phyloP scores from a whole-genome alignment of 2,113 vertebrate species.

The Macheiramphus alcinus region DNA sequence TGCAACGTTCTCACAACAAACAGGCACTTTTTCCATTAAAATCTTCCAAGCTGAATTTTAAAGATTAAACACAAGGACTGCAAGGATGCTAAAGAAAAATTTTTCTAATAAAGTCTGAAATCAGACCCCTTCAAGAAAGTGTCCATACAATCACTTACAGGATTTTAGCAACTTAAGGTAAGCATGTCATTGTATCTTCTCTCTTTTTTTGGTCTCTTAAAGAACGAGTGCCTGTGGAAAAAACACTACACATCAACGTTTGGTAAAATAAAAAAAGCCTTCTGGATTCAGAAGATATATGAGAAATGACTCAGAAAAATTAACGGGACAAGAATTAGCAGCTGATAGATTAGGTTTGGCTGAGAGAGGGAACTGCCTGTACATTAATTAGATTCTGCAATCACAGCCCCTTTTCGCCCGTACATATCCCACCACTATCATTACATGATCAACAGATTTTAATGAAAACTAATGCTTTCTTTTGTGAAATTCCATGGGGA shows the following conservation, averaged over 20 bases:
- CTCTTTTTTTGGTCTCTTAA: background rate
- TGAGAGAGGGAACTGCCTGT: slow-evolving; percentile 54
- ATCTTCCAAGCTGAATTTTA: background rate
- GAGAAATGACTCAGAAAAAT: slow-evolving; percentile 41
- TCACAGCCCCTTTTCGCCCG: slow-evolving; percentile 57
- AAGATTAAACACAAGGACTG: background rate
- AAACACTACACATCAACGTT: background rate
- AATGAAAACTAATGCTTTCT: slow-evolving; percentile 65
- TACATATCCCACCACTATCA: slow-evolving; percentile 50
- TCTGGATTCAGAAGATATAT: slow-evolving; percentile 7
- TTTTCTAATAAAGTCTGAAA: background rate
- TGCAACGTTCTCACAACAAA: background rate
- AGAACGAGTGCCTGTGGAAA: background rate
- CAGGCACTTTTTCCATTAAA: background rate
- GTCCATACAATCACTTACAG: background rate
- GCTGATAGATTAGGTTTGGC: slow-evolving; percentile 61
- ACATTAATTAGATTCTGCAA: slow-evolving; percentile 77
- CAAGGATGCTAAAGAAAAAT: background rate
- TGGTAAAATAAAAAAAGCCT: slow-evolving; percentile 25
- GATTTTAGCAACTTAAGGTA: slow-evolving; percentile 52
- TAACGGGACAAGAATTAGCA: slow-evolving; percentile 65
- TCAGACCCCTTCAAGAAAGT: background rate
- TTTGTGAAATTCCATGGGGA: slow-evolving; percentile 47
- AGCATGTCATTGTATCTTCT: slow-evolving; percentile 42
- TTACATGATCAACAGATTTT: slow-evolving; percentile 74